Evolutionary conservation across 1,140 invertebrate species (phyloP), one percentile per base, ranked within the genome.

Genomic region (Euwallacea similis): DNA sequence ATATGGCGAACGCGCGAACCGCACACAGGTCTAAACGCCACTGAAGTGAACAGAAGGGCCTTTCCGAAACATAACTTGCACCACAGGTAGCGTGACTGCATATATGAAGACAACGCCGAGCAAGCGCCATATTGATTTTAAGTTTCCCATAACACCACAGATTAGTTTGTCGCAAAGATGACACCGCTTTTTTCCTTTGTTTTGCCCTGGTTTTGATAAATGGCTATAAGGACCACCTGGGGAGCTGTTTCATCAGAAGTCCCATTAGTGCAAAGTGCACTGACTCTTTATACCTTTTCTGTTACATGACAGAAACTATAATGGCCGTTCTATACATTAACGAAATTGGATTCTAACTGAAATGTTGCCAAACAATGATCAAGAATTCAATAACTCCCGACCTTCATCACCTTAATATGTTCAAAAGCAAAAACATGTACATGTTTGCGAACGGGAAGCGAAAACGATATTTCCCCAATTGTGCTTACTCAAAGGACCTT

Each of bases 91-190:
- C 74, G 74, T 76, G 73, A 74, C 77, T 78, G 76, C 75, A 77
- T 69, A 76, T 73, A 73, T 69, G 71, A 72, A 61, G 69, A 73
- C 69, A 69, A 75, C 53, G 75, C 75, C 65, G 78, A 78, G 78
- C 79, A 80, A 73, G 79, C 79, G 79, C 78, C 79, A 80, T 80
- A 80, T 80, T 79, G 79, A 80, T 80, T 80, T 80, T 80, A 79
- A 80, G 61, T 75, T 76, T 69, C 56, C 61, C 69, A 73, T 72
- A 77, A 73, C 69, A 74, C 74, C 67, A 74, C 73, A 73, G 73
- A 76, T 72, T 74, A 75, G 65, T 66, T 72, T 76, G 76, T 74
- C 76, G 74, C 71, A 61, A 71, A 73, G 64, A 69, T 64, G 67
- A 68, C 64, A 72, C 54, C 7, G 66, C 64, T 66, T 70, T 69